phyloP scores from a whole-genome alignment of 2,797 vertebrate genomes.

The Micromesistius poutassou region DNA sequence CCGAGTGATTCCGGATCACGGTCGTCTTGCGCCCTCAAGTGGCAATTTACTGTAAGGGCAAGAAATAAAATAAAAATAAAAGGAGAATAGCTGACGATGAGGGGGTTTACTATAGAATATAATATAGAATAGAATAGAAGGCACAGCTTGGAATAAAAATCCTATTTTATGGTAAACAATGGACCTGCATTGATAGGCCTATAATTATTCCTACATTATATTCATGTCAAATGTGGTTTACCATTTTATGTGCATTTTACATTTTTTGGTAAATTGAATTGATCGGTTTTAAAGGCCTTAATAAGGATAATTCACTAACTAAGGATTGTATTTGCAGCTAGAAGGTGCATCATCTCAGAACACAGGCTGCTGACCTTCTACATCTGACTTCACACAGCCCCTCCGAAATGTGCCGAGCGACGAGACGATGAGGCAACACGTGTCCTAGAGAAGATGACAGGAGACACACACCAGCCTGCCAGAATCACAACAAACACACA shows the following conservation, averaged over 20 bases:
- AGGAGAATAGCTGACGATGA: background rate
- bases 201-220: background rate
- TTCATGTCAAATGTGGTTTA: too few species aligned
- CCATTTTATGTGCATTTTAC: background rate
- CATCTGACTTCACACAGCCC: too few species aligned
- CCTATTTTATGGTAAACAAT: background rate
- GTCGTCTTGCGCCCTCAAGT: background rate
- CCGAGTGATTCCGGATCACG: background rate
- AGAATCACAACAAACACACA: too few species aligned
- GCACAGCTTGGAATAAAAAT: background rate
- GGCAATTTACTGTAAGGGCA: background rate
- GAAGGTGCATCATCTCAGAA: background rate
- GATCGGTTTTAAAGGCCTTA: too few species aligned
- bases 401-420: background rate
- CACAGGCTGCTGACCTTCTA: background rate
- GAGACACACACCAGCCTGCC: background rate
- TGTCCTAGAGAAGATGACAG: background rate
- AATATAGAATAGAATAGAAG: background rate
- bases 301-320: too few species aligned
- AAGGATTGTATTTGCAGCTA: background rate
- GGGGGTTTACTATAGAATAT: background rate
- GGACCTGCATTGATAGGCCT: background rate
- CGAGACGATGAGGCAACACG: background rate
- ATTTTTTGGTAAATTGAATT: background rate
- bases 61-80: background rate